Conservation (phyloP, 1,140 invertebrate species). For the Oppia nitens region DNA sequence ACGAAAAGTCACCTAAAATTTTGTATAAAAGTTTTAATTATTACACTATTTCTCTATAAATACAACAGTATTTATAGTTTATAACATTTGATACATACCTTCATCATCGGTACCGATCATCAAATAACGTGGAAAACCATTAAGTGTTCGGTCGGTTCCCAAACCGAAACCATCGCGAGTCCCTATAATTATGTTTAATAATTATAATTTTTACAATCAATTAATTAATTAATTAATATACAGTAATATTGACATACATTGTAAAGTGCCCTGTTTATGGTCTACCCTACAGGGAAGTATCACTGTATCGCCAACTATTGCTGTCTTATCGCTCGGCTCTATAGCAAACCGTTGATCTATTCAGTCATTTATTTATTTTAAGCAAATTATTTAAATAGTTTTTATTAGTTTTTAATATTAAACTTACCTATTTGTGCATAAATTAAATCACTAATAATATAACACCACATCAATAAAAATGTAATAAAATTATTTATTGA, state of each 20-base stretch:
- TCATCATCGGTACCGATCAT: conserved; percentile 87
- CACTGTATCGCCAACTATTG: conserved; percentile 53
- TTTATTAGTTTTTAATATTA: too few species aligned
- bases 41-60: neutral
- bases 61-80: neutral
- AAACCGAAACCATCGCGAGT: conserved; percentile 85
- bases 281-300: conserved; percentile 67
- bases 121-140: conserved; percentile 71
- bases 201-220: neutral
- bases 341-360: conserved; percentile 23
- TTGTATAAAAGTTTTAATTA: neutral
- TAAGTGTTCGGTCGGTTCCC: conserved; percentile 66
- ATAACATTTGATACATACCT: conserved; percentile 31
- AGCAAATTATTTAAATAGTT: too few species aligned
- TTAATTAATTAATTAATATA: neutral
- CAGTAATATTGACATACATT: conserved; percentile 28
- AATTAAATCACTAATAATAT: too few species aligned
- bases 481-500: too few species aligned
- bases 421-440: too few species aligned
- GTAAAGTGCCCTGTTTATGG: conserved; percentile 63
- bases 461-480: too few species aligned
- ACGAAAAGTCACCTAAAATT: conserved; percentile 31
- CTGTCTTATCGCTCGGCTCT: conserved; percentile 34
- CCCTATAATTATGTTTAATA: conserved; percentile 29
- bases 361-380: too few species aligned